phyloP scores from a whole-genome alignment of 35 echinoderm and acorn worm genomes.

The Apostichopus parvimensis region DNA sequence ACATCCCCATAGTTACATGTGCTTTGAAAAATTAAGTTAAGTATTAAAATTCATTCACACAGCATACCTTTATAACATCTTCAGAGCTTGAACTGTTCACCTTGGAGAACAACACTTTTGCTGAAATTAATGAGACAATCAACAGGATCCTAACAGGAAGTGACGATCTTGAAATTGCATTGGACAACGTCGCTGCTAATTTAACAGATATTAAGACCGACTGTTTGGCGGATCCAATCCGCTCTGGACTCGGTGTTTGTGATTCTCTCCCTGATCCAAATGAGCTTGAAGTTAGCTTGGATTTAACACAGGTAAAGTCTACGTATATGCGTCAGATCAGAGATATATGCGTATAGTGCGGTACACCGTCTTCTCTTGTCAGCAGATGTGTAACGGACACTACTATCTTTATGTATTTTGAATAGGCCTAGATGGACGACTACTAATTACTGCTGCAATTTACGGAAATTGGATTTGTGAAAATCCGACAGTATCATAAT shows the following conservation, averaged over 20 bases:
- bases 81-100: background rate
- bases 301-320: background rate
- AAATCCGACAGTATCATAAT: no score
- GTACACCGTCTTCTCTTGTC: no score
- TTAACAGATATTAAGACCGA: conserved; percentile 25
- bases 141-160: background rate
- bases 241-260: background rate
- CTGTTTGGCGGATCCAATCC: background rate
- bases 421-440: no score
- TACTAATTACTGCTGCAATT: no score
- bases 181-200: background rate
- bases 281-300: conserved; percentile 12
- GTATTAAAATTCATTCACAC: no score
- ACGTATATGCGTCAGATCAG: background rate
- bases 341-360: no score
- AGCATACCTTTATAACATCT: no score
- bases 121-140: background rate
- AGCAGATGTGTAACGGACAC: no score
- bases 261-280: background rate
- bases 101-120: background rate
- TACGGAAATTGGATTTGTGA: no score
- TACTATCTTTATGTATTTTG: no score
- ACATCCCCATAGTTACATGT: no score
- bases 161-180: background rate
- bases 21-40: no score